Base-by-base conservation (phyloP, 2,113 vertebrate genomes). In the Philantomba maxwellii region DNA sequence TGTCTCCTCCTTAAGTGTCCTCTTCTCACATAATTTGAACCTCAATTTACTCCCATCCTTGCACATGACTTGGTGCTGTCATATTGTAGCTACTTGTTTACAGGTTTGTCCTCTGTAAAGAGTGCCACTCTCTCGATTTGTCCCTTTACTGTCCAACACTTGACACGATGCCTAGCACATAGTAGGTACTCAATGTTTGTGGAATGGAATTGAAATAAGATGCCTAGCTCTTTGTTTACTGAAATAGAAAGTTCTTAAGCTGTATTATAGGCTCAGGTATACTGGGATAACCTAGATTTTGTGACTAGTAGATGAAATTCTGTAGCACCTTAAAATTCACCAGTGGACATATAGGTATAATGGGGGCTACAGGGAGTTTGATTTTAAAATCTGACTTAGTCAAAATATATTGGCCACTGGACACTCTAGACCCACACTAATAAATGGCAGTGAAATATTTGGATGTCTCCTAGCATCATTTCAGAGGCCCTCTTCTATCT, bases 41-140 rank as follows among this genome's bases (percentile, higher is more conserved):
- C 51, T 83, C 7, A 8, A 0, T n/a, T 87, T 87, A 33, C 39
- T 25, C 53, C 62, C 25, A 26, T 85, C 47, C 15, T 81, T 30
- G 33, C 1, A 39, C 6, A 3, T 45, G 3, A 33, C 25, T 73
- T 55, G 2, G 43, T 55, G 6, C 19, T 51, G 1, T 23, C 16
- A 1, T 7, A 4, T 7, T 36, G 7, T 19, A 4, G 17, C 36
- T 43, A 3, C 1, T n/a, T 36, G 5, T 28, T 14, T 47, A 23
- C 25, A 51, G 30, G 4, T 70, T 83, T 89, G 2, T 62, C 7
- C 62, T 55, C 25, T 8, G n/a, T 26, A 17, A 10, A 10, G 21
- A 51, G 33, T 9, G 7, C 81, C 4, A 39, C 5, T 73, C 21
- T 73, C 66, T 39, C n/a, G 21, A 55, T 64, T 58, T 84, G 7